These are phyloP conservation scores for Uria aalge DNA, from an alignment of 2,113 vertebrate species.

Conservation along the genomic window DNA sequence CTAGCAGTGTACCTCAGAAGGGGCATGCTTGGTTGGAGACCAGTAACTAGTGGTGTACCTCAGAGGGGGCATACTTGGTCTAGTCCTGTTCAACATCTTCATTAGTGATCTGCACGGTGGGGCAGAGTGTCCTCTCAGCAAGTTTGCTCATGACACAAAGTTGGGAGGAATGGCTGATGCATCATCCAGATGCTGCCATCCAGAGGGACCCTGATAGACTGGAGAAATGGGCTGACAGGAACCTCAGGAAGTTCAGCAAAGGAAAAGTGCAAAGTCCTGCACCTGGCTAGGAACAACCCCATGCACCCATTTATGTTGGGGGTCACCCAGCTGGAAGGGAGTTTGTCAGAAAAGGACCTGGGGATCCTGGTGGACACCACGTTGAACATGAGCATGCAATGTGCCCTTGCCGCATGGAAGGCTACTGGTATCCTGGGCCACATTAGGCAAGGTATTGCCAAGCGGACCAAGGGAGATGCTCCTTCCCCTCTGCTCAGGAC, in stretches of 20 bases:
- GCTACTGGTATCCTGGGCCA: not conserved
- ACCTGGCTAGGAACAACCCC: not conserved
- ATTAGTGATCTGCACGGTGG: not conserved
- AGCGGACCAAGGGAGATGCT: not conserved
- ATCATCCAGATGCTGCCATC: not conserved
- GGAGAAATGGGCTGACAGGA: not conserved
- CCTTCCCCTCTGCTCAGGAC: not conserved
- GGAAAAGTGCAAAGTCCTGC: not conserved
- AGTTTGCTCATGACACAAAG: not conserved
- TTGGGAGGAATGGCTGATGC: not conserved
- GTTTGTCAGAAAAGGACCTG: not conserved
- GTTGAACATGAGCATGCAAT: not conserved
- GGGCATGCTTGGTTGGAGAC: not conserved
- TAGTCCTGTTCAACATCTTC: not conserved
- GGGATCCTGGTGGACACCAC: not conserved
- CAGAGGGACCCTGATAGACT: not conserved
- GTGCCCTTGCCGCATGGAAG: not conserved
- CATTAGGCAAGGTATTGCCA: not conserved
- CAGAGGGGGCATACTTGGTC: rapidly evolving
- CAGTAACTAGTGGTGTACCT: not conserved
- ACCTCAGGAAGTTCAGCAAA: not conserved
- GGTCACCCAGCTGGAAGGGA: not conserved
- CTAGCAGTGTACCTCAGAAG: not conserved
- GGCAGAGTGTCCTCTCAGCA: not conserved
- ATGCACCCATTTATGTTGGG: not conserved